Evolutionary conservation across 2,113 vertebrate species (phyloP).

Genomic region (Asarcornis scutulata): DNA sequence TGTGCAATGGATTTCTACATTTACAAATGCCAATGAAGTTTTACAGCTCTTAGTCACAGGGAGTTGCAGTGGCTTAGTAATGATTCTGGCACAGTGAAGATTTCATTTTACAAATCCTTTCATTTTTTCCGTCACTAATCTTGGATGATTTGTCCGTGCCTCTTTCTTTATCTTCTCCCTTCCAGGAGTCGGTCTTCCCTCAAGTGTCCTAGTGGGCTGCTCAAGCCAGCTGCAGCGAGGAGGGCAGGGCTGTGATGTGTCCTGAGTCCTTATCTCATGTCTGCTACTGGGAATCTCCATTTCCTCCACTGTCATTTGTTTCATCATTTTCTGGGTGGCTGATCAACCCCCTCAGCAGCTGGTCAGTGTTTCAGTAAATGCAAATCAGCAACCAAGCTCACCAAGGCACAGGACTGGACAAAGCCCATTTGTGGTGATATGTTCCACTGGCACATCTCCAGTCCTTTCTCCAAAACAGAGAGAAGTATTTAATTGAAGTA

Average conservation of each 20-base stretch:
- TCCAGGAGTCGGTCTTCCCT: constrained; percentile 1
- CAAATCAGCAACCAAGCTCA: neutral
- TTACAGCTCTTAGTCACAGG: constrained; percentile 50
- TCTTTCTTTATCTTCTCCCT: constrained; percentile 28
- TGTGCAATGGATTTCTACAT: neutral
- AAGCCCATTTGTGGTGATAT: neutral
- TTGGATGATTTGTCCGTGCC: neutral
- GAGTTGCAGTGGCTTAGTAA: constrained; percentile 52
- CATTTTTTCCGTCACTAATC: constrained; percentile 6
- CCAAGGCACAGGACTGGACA: neutral
- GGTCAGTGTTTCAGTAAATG: neutral
- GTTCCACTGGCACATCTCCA: neutral
- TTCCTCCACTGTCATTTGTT: neutral
- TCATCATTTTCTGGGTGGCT: neutral
- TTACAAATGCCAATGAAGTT: constrained; percentile 31
- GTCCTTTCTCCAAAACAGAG: neutral
- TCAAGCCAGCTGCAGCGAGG: neutral
- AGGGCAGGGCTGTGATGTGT: neutral
- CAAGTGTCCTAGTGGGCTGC: neutral
- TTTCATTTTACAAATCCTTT: constrained; percentile 15
- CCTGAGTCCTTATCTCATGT: neutral
- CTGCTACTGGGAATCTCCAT: neutral
- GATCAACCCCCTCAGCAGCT: neutral
- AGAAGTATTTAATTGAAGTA: neutral
- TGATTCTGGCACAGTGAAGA: constrained; percentile 5